Base-by-base conservation (phyloP, 2,797 vertebrate genomes). In the Vespertilio murinus region DNA sequence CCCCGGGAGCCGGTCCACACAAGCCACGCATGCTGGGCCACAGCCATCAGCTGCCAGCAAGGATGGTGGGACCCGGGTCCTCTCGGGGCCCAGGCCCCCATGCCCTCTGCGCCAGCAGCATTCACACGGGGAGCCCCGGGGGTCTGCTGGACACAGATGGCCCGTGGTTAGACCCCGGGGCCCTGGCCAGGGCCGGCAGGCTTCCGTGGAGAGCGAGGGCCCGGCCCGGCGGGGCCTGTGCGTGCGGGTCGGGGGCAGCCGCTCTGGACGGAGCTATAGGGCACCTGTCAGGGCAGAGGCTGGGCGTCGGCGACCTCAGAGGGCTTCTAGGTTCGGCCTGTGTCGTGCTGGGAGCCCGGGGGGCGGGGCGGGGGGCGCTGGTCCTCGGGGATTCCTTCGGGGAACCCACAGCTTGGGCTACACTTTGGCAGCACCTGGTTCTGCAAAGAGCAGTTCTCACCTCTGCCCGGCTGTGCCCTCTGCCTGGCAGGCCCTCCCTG, bases 351-450 rank as follows among this genome's bases (percentile, higher is more conserved):
- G 28, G 25, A 23, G 13, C 8, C 73, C 23, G 2, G 73, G 25
- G 5, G 20, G 4, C 23, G 5, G 18, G 33, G 59, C 0, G 0
- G 18, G 0, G 35, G 23, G 25, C 4, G 11, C 25, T 12, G 6
- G 11, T 28, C n/a, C 80, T 6, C 0, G 0, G 25, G 0, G 61
- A 25, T 22, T 12, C 30, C 33, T 6, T 25, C 0, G 1, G 54
- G 22, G 2, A 42, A n/a, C 75, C 49, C 52, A 28, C 1, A 0
- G 56, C 14, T 11, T 5, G 38, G n/a, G 38, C 13, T 3, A 10
- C 30, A 7, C 23, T 4, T 0, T 0, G 47, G 30, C 38, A 17
- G 45, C 81, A 12, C 25, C 25, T 1, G 18, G 8, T 10, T 35
- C 86, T 25, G 47, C 61, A 30, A 28, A 65, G 47, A 25, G 30